Base-by-base conservation (phyloP, 2,113 vertebrate species). In the Daboia siamensis region DNA sequence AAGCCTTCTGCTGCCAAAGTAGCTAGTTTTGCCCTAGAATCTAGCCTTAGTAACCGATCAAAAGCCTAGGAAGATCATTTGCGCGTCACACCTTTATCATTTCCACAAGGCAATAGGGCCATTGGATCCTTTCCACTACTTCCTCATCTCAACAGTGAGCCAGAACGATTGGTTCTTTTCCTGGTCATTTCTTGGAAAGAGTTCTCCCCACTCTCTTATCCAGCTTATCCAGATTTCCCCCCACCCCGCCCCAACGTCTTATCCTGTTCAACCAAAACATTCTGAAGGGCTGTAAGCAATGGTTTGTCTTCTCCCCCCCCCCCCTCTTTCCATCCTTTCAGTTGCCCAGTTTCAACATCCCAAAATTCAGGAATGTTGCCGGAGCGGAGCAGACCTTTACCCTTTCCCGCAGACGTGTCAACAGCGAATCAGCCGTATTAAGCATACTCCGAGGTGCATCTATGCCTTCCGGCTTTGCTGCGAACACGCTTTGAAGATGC, bases 391-490 rank as follows among this genome's bases (percentile, higher is more conserved):
- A 3, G 91, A 0, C 20, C 94, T 86, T 23, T 94, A 52, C 3
- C 98, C 98, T 0, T 90, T 95, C 4, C 20, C 86, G 0, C 90
- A 97, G 8, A 97, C 88, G 26, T 99, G 99, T 93, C 8, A 0
- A 0, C 10, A 97, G 0, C 96, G 97, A 23, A 95, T 97, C 0
- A 1, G 4, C 0, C 95, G 94, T 5, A 88, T 92, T 2, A 46
- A 0, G 0, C 0, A 0, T 1, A 11, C 0, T 0, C 2, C 0
- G 0, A 9, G 0, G 0, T 99, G 98, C 89, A 0, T 92, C 33
- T 2, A 0, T 0, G 97, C 89, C 1, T 99, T 98, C 95, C 90
- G 0, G 0, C n/a, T 91, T 0, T 99, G 99, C 94, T 99, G 99
- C 90, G 56, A 85, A 48, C 95, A 91, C 4, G 91, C 97, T 21